These are phyloP conservation scores for Thalassoma bifasciatum DNA, from an alignment of 2,113 vertebrate species.

Conservation along the genomic window DNA sequence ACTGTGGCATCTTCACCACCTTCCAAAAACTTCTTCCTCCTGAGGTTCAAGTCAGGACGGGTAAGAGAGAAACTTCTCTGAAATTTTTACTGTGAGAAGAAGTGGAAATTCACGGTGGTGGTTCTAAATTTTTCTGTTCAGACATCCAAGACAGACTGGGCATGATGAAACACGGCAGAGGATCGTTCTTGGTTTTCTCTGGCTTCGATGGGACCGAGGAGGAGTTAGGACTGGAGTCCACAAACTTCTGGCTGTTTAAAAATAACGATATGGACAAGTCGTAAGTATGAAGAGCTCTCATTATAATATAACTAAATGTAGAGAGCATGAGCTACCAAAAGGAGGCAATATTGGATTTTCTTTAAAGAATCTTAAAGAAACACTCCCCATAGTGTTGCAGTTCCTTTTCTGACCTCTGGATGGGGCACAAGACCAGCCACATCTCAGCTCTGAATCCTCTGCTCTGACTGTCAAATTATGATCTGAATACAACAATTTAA, in stretches of 20 bases:
- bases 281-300: slow-evolving; percentile 72
- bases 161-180: slow-evolving; percentile 83
- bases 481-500: background rate
- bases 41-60: slow-evolving; percentile 59
- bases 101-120: background rate
- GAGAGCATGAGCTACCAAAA: slow-evolving; percentile 34
- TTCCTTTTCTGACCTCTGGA: slow-evolving; percentile 9
- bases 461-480: background rate
- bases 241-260: slow-evolving; percentile 88
- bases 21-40: slow-evolving; percentile 85
- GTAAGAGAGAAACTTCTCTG: slow-evolving; percentile 25
- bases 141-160: slow-evolving; percentile 80
- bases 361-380: too few relatives aligned
- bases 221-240: slow-evolving; percentile 82
- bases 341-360: slow-evolving; percentile 56
- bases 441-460: too few relatives aligned
- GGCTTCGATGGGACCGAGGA: slow-evolving; percentile 86
- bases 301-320: background rate
- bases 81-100: too few relatives aligned
- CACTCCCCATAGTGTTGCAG: background rate
- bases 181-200: slow-evolving; percentile 87
- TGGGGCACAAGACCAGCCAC: slow-evolving; percentile 31
- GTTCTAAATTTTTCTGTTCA: slow-evolving; percentile 37
- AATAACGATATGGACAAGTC: slow-evolving; percentile 86
- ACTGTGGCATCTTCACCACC: slow-evolving; percentile 89